A percentile compares a stretch with the other conserved stretches of the same genome.
Conservation (phyloP, 2,113 vertebrate genomes). For the Etheostoma cragini region DNA sequence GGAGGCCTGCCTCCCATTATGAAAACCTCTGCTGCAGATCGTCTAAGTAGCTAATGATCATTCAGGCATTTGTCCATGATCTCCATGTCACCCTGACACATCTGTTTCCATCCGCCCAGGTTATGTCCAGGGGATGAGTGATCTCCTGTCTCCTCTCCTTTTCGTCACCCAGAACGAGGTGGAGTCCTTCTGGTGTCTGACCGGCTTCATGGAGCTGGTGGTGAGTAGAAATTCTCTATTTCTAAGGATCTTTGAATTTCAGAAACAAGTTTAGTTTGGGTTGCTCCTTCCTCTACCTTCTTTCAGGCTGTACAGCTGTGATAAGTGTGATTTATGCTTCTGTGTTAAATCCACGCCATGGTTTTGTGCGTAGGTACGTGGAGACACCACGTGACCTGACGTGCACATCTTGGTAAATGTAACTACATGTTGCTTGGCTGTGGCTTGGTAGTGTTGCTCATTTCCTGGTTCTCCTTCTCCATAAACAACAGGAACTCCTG, state of each 20-base stretch:
- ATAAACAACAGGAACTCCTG: no score
- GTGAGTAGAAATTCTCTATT: slow-evolving; percentile 72
- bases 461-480: no score
- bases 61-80: not conserved
- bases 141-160: slow-evolving; percentile 91
- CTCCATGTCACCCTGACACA: not conserved
- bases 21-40: no score
- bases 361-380: no score
- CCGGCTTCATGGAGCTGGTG: slow-evolving; percentile 93
- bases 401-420: no score
- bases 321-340: no score
- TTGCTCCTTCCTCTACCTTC: not conserved
- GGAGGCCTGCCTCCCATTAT: no score
- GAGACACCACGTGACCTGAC: no score
- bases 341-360: no score
- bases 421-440: no score
- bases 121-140: slow-evolving; percentile 95
- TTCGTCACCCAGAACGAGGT: slow-evolving; percentile 93
- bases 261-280: not conserved
- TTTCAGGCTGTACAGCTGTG: not conserved
- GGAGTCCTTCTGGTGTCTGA: slow-evolving; percentile 95
- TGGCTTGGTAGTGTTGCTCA: no score
- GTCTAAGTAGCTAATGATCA: not conserved
- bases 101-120: slow-evolving; percentile 72
- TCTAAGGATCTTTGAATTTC: not conserved